These are phyloP conservation scores for Acanthopleura granulata DNA, from an alignment of 2,888 invertebrate genomes.

Conservation along the genomic window DNA sequence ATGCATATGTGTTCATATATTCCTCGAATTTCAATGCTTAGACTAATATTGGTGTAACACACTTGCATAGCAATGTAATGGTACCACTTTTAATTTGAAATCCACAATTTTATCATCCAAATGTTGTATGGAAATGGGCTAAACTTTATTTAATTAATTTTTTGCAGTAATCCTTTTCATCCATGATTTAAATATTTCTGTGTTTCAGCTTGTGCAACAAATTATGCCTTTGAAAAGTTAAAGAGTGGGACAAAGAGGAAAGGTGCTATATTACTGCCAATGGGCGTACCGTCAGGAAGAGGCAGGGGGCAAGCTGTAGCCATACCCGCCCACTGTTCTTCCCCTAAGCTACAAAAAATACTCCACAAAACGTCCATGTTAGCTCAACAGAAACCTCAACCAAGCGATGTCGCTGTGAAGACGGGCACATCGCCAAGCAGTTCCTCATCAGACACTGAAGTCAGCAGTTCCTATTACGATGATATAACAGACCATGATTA, in stretches of 20 bases:
- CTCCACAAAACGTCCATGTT: slow-evolving; percentile 24
- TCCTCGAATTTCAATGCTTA: too few relatives aligned
- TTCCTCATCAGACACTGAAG: background rate
- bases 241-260: slow-evolving; percentile 29
- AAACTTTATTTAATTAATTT: too few relatives aligned
- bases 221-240: slow-evolving; percentile 31
- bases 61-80: too few relatives aligned
- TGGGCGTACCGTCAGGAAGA: slow-evolving; percentile 46
- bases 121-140: too few relatives aligned
- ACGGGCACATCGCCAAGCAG: background rate
- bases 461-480: slow-evolving; percentile 33
- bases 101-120: too few relatives aligned
- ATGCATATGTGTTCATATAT: too few relatives aligned
- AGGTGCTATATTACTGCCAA: slow-evolving; percentile 51
- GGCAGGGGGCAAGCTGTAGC: slow-evolving; percentile 27
- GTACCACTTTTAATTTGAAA: too few relatives aligned
- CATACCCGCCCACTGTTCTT: slow-evolving; percentile 29
- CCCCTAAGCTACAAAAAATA: slow-evolving; percentile 32
- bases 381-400: background rate
- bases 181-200: background rate
- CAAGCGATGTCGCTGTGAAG: background rate
- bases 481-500: slow-evolving; percentile 76
- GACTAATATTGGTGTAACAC: too few relatives aligned
- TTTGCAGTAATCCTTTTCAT: too few relatives aligned
- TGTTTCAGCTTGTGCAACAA: slow-evolving; percentile 24